Conservation (phyloP, 2,797 vertebrate species). For the Linurgus olivaceus region DNA sequence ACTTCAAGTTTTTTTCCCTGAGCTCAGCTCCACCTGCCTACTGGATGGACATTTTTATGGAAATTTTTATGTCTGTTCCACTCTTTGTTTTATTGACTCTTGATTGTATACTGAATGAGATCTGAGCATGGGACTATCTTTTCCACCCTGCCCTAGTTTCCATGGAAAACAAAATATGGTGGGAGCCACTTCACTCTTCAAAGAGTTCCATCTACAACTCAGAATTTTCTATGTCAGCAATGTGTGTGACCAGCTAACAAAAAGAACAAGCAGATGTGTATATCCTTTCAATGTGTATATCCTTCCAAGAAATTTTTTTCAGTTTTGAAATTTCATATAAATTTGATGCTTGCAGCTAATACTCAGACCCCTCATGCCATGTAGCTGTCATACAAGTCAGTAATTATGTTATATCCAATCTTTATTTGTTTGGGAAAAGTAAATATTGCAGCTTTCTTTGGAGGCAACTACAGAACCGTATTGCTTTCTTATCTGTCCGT, state of each 20-base stretch:
- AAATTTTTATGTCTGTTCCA: background rate
- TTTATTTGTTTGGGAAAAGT: background rate
- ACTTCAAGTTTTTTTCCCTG: background rate
- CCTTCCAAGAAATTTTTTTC: background rate
- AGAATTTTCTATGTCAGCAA: background rate
- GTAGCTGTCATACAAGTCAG: background rate
- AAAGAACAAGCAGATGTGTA: background rate
- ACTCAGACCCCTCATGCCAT: background rate
- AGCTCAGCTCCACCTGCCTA: background rate
- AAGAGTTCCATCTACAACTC: background rate
- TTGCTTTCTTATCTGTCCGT: background rate
- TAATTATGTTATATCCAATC: background rate
- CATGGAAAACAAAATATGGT: background rate
- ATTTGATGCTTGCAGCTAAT: background rate
- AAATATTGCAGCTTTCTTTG: background rate
- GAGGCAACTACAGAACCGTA: fast-evolving
- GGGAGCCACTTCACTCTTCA: background rate
- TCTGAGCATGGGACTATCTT: background rate
- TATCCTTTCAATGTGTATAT: background rate
- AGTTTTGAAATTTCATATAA: background rate
- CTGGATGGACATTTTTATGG: background rate
- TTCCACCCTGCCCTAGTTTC: background rate
- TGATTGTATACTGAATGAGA: background rate
- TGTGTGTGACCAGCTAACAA: background rate
- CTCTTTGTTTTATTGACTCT: background rate